Base-by-base conservation (phyloP, 1,140 invertebrate species). In the Muscidifurax raptorellus region DNA sequence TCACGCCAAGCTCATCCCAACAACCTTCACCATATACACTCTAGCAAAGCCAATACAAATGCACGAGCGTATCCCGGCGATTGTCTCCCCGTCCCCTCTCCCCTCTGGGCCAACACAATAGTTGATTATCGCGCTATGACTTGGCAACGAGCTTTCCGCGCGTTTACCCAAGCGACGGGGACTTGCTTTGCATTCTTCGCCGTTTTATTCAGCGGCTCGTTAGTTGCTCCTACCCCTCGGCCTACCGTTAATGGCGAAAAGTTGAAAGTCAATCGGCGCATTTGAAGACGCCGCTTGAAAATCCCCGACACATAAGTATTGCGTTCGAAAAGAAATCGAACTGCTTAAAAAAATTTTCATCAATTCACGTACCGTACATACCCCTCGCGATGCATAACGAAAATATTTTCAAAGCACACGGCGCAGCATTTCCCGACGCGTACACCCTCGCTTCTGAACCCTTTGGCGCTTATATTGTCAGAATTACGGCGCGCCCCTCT, bases 391-490 rank as follows among this genome's bases (percentile, higher is more conserved):
- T 3, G 52, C 6, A 7, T 18, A 59, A 59, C 22, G 25, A 69
- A 27, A 69, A 69, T 28, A 69, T 69, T 69, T 69, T 69, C 66
- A 69, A 69, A 69, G 66, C 25, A 5, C 66, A 30, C 18, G 66
- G 66, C 13, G 66, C 28, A 69, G 66, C 66, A 13, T 30, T 28
- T 69, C 28, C 4, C 25, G 12, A 27, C 27, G 27, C 6, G 15
- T 1, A 0, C 36, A 64, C 66, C 66, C 27, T 69, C 66, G 66
- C 10, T 69, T 13, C 47, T 84, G 44, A 84, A 79, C 76, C 82
- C 82, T 84, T 84, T 9, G 66, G 59, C 27, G 82, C 40, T 84
- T 84, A 84, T 79, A 84, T 79, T 59, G 76, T 79, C 66, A 30
- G 28, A 84, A 80, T 80, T 80, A 84, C 83, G 66, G 25, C 10